Evolutionary conservation across 2,888 invertebrate genomes (phyloP).

Genomic region (Junonia oenone): DNA sequence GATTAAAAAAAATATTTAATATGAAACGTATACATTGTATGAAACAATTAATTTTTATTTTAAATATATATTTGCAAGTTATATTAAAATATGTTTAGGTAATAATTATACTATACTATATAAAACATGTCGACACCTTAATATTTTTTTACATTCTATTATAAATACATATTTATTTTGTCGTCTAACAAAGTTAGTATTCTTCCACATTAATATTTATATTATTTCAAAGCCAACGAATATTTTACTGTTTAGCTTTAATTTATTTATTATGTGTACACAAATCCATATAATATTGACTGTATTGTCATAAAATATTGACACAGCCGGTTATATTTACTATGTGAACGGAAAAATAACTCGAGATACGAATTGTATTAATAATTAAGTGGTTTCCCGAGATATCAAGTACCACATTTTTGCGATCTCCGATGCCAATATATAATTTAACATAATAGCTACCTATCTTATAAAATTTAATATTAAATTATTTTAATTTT

Average conservation of each 20-base stretch:
- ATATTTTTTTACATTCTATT: background rate
- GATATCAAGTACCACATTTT: background rate
- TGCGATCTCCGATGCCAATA: background rate
- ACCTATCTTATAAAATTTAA: background rate
- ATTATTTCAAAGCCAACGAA: conserved; percentile 1
- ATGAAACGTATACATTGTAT: no score
- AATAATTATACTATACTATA: no score
- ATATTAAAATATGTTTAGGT: no score
- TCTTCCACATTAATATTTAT: background rate
- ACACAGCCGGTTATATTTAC: conserved; percentile 11
- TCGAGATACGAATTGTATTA: conserved; percentile 8
- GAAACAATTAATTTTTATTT: no score
- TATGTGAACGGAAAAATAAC: conserved; percentile 14
- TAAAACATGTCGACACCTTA: no score
- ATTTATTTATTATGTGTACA: conserved; percentile 13
- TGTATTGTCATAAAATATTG: conserved; percentile 16
- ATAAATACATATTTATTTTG: background rate
- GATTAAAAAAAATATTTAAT: background rate
- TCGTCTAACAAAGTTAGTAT: background rate
- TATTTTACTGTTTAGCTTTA: conserved; percentile 2
- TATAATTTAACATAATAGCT: background rate
- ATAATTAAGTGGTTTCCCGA: background rate
- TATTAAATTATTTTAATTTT: background rate
- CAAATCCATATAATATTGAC: conserved; percentile 7
- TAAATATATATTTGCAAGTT: no score